Conservation (phyloP, 2,113 vertebrate species). For the Nannospalax galili region DNA sequence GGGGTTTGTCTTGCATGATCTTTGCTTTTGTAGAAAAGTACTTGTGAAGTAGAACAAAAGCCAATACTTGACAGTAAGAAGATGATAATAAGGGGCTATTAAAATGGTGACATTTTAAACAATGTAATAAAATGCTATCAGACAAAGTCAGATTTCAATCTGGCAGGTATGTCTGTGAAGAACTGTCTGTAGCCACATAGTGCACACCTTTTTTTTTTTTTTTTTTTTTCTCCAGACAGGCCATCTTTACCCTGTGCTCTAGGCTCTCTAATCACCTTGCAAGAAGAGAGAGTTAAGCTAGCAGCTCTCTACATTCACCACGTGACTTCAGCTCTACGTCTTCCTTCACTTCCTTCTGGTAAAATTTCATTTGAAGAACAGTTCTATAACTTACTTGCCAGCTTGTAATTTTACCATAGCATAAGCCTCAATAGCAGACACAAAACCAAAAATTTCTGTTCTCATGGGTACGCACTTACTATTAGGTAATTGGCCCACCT, state of each 20-base stretch:
- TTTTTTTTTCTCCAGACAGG: not conserved
- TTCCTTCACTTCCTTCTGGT: not conserved
- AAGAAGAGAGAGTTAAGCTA: not conserved
- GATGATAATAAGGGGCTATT: not conserved
- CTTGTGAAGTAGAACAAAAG: not conserved
- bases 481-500: not conserved
- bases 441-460: not conserved
- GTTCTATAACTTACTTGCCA: not conserved
- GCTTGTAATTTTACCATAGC: not conserved
- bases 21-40: slow-evolving; percentile 1
- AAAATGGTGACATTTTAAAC: slow-evolving; percentile 1
- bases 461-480: slow-evolving; percentile 15
- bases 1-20: not conserved
- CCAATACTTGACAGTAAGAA: not conserved
- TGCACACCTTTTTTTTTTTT: not conserved
- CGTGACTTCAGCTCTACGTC: not conserved
- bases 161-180: not conserved
- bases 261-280: not conserved
- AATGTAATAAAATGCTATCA: slow-evolving; percentile 9
- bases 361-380: not conserved
- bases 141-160: slow-evolving; percentile 3
- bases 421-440: not conserved
- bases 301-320: not conserved
- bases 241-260: not conserved
- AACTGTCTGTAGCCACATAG: not conserved